Evolutionary conservation across 2,113 vertebrate genomes (phyloP).

Genomic region (Solea solea): DNA sequence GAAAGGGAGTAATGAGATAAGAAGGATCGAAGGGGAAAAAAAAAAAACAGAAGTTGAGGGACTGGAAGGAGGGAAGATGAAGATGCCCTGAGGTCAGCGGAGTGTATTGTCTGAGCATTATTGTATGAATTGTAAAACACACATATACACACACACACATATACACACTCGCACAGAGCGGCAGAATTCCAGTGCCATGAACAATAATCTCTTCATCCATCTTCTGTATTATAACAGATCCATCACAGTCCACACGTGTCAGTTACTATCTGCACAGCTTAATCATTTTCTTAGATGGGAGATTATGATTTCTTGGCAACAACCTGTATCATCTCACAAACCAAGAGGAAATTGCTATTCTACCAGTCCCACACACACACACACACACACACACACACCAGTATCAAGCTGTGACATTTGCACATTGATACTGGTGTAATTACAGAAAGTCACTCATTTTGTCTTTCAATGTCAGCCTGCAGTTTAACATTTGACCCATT

Average conservation of each 20-base stretch:
- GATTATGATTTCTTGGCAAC: conserved; percentile 48
- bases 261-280: not conserved
- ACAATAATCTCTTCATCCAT: conserved; percentile 71
- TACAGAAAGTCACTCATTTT: conserved; percentile 9
- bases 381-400: too few relatives aligned
- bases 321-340: conserved; percentile 30
- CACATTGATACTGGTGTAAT: not conserved
- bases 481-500: conserved; percentile 7
- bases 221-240: conserved; percentile 60
- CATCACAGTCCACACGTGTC: conserved; percentile 26
- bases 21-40: conserved; percentile 7
- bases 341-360: conserved; percentile 53
- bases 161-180: conserved; percentile 18
- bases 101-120: conserved; percentile 41
- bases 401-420: conserved; percentile 1
- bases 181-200: conserved; percentile 32
- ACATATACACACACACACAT: not conserved
- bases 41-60: conserved; percentile 21
- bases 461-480: conserved; percentile 8
- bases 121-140: conserved; percentile 39
- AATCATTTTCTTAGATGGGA: conserved; percentile 50
- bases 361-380: not conserved
- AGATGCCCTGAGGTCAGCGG: conserved; percentile 48
- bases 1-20: conserved; percentile 25
- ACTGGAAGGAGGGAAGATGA: not conserved